Base-by-base conservation (phyloP, 92 coral and sea anemone species). In the Paragorgia papillata region DNA sequence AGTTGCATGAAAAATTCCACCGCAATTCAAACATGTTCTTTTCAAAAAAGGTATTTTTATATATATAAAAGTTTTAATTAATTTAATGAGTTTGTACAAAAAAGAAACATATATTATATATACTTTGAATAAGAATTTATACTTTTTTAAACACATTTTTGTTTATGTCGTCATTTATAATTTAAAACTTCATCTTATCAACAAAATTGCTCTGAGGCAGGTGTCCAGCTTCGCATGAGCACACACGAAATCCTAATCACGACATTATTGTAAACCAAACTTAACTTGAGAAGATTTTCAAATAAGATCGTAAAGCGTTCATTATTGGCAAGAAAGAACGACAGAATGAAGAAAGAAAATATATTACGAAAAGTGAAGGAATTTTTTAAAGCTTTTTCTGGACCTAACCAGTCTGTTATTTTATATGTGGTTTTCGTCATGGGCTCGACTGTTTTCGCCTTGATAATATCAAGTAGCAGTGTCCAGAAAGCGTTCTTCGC, bases 381-480 rank as follows among this genome's bases (percentile, higher is more conserved):
- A 46, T 2, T 22, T 17, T 17, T 28, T 9, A 56, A 56, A 22
- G 1, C 30, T 7, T 22, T 17, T 9, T 22, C 62, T 1, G 14
- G 62, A 3, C 31, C 2, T 3, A 56, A 56, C 17, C 62, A 3
- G 3, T 31, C 62, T 3, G 62, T 17, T 31, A 56, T 17, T 22
- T 22, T 17, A 9, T 88, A 90, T 79, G 79, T 79, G 0, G 17
- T 83, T 19, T 64, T 90, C 32, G 73, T 88, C 13, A 61, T 83
- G 6, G 68, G 79, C 9, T 66, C 74, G 9, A 82, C 83, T 29
- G 41, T 83, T 5, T 14, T 89, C 9, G 84, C 86, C 17, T 79
- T 92, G 54, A 56, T 90, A 14, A 46, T 85, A 51, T 56, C 62
- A 56, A 56, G 30, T 56, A 4, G 30, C 2, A 22, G 15, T 4